A percentile compares a stretch with the other conserved stretches of the same genome.
Evolutionary conservation across 2,113 vertebrate genomes (phyloP).

Genomic region (Notiomystis cincta): DNA sequence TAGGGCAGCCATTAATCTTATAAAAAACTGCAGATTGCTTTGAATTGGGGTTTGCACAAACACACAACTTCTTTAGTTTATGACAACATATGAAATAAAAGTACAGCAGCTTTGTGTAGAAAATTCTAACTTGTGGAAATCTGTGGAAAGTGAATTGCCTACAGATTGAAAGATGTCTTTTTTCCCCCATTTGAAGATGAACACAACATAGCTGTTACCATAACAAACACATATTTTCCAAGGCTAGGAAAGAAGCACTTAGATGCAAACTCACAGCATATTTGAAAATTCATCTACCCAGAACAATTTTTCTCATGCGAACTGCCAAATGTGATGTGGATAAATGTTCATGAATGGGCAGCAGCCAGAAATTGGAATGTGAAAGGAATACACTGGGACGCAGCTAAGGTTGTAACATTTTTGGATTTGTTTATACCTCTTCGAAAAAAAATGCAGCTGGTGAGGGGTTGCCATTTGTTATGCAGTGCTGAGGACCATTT

Average conservation of each 20-base stretch:
- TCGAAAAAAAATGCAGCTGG: neutral
- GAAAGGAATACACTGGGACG: neutral
- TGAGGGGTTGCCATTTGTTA: neutral
- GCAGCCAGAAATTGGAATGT: neutral
- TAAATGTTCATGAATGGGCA: neutral
- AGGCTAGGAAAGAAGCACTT: neutral
- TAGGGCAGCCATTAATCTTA: neutral
- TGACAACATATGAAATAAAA: neutral
- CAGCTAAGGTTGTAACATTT: neutral
- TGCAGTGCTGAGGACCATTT: neutral
- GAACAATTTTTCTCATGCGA: slow-evolving; percentile 11
- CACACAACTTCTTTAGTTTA: neutral
- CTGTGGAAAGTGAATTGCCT: neutral
- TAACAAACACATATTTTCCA: slow-evolving; percentile 45
- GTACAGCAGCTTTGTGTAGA: neutral
- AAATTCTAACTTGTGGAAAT: neutral
- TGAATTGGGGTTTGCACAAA: neutral
- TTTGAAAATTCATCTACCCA: slow-evolving; percentile 19
- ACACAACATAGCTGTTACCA: slow-evolving; percentile 25
- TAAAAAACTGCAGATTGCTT: neutral
- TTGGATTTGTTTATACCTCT: neutral
- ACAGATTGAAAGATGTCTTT: neutral
- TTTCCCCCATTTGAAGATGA: neutral
- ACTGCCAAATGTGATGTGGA: neutral
- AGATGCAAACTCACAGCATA: neutral